Evolutionary conservation across 2,797 vertebrate species (phyloP).

Genomic region (Propithecus deckenii): DNA sequence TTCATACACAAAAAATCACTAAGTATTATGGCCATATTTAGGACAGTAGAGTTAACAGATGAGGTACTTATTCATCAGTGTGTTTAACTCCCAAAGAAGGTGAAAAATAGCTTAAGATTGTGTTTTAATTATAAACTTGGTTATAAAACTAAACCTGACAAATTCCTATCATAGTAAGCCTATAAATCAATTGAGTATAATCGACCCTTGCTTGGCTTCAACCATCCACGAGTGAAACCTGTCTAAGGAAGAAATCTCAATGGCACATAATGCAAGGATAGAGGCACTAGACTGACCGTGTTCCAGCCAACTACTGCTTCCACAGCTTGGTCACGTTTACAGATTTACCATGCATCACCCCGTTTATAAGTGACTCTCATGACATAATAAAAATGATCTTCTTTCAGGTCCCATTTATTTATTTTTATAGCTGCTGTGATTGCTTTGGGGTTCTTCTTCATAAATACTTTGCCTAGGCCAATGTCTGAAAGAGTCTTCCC

Average conservation of each 20-base stretch:
- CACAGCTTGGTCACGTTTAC: background rate
- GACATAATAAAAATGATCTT: background rate
- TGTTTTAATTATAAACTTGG: background rate
- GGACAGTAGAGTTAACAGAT: slow-evolving; percentile 25
- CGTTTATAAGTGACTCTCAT: background rate
- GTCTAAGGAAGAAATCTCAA: background rate
- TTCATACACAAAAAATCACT: background rate
- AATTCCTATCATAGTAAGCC: background rate
- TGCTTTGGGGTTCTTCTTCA: too few species aligned
- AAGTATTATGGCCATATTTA: background rate
- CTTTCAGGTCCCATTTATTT: background rate
- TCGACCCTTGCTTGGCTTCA: background rate
- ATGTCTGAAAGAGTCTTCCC: too few species aligned
- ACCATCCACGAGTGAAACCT: background rate
- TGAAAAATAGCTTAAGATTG: background rate
- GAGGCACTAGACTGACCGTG: background rate
- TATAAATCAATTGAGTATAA: background rate
- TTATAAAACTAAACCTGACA: slow-evolving; percentile 25
- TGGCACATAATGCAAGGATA: background rate
- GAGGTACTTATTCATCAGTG: background rate
- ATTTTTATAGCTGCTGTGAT: too few species aligned
- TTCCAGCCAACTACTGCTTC: background rate
- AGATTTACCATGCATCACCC: background rate
- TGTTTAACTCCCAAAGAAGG: slow-evolving; percentile 14
- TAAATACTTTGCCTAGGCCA: too few species aligned